Percentiles rank a stretch among this genome's conserved stretches.
phyloP scores from a whole-genome alignment of 2,797 vertebrate genomes.

The Pantherophis alleghaniensis region DNA sequence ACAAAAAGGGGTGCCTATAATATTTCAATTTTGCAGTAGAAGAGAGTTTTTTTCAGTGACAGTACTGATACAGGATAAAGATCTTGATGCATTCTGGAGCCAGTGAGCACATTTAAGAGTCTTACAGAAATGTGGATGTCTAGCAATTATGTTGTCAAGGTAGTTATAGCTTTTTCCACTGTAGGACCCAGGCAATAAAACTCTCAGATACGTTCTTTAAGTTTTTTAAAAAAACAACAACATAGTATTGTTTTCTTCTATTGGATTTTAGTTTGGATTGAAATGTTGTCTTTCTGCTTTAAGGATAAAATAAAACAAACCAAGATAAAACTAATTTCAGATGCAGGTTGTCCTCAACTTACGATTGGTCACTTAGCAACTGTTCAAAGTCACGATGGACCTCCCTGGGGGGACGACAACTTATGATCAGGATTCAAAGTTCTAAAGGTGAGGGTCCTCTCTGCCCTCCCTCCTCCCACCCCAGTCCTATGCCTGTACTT shows the following conservation, averaged over 20 bases:
- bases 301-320: background rate
- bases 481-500: background rate
- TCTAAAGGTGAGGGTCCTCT: background rate
- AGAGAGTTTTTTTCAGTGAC: background rate
- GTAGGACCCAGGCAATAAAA: background rate
- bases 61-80: background rate
- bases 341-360: too few species aligned
- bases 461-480: too few species aligned
- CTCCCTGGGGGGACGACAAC: too few species aligned
- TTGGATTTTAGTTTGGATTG: background rate
- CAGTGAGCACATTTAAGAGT: background rate
- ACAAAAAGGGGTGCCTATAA: background rate
- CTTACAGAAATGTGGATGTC: background rate
- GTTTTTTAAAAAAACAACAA: too few species aligned
- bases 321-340: too few species aligned
- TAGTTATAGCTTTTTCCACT: background rate
- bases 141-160: background rate
- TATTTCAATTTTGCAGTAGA: background rate
- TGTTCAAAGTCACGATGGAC: too few species aligned
- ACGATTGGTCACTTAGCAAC: too few species aligned
- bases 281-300: background rate
- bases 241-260: background rate
- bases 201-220: background rate
- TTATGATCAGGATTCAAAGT: background rate
- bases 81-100: background rate